Conservation (phyloP, 2,113 vertebrate species). For the Pipra filicauda region DNA sequence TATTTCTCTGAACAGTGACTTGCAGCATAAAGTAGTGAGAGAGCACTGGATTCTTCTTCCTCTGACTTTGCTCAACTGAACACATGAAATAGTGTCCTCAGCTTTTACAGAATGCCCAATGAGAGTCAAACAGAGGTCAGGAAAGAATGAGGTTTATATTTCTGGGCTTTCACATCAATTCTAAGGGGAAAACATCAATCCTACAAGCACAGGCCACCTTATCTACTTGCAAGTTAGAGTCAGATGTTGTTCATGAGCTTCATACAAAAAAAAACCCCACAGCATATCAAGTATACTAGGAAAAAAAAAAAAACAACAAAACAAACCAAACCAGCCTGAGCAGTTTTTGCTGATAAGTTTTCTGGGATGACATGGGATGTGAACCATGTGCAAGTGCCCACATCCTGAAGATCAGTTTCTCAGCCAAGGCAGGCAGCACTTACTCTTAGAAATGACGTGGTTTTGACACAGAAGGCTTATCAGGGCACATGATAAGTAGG, state of each 20-base stretch:
- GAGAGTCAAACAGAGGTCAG: not conserved
- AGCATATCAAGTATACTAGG: not conserved
- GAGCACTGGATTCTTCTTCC: not conserved
- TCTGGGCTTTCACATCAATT: not conserved
- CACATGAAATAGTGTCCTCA: not conserved
- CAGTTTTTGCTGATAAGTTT: not conserved
- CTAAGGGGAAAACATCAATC: not conserved
- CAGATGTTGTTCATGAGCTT: not conserved
- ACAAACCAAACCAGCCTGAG: not conserved
- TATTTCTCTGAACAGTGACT: not conserved
- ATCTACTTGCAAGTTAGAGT: not conserved
- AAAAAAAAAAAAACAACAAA: too few species aligned
- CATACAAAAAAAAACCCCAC: not conserved
- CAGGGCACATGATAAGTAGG: not conserved
- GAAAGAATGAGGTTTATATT: not conserved
- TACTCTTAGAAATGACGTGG: not conserved
- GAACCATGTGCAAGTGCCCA: not conserved
- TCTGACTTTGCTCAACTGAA: not conserved
- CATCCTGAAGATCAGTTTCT: not conserved
- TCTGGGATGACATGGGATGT: not conserved
- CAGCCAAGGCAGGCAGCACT: not conserved
- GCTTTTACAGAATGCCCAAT: not conserved
- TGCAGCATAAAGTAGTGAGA: not conserved
- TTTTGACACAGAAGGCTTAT: not conserved
- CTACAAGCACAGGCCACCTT: accelerated